Base-by-base conservation (phyloP, 2,113 vertebrate genomes). In the Aythya baeri region DNA sequence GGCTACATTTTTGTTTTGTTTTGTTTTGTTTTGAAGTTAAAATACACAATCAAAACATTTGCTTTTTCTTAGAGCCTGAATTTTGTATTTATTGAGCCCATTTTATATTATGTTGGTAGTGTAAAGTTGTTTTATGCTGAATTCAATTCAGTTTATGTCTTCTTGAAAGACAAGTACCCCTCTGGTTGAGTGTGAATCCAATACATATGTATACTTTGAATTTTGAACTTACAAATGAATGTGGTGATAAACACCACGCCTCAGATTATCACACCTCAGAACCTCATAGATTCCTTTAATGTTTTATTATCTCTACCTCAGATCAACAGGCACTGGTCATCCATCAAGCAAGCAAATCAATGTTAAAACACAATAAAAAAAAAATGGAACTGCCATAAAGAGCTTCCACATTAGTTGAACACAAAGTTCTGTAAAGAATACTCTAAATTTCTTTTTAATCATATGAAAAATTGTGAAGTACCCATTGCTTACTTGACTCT, bases 91-190 rank as follows among this genome's bases (percentile, higher is more conserved):
- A 43, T 10, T 63, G 34, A 57, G 38, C 14, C 18, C 2, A 1
- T 20, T 86, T 86, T 90, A 61, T 49, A 52, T 36, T 16, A 49
- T 81, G 86, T 70, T 93, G 76, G 7, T 65, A 78, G 11, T 61
- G 16, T 71, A 87, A 66, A 78, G 54, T 84, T 21, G 20, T 43
- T 90, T 93, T 81, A 20, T 57, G 38, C 15, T 93, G 62, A 49
- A 86, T 77, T 81, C 55, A 78, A 66, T 86, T 83, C 63, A 77
- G 43, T 65, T 72, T 94, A 52, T 59, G 2, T 43, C 49, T 78
- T 11, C 62, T 90, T 86, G 57, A 90, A 96, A 94, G 59, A 75
- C 46, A 94, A 91, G 54, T 22, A 84, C 23, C 66, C 43, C 46
- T 93, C n/a, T 86, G n/a, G 13, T 49, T 72, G 59, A 88, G 83